These are phyloP conservation scores for Pantherophis guttatus DNA, from an alignment of 2,113 vertebrate species.

Conservation along the genomic window DNA sequence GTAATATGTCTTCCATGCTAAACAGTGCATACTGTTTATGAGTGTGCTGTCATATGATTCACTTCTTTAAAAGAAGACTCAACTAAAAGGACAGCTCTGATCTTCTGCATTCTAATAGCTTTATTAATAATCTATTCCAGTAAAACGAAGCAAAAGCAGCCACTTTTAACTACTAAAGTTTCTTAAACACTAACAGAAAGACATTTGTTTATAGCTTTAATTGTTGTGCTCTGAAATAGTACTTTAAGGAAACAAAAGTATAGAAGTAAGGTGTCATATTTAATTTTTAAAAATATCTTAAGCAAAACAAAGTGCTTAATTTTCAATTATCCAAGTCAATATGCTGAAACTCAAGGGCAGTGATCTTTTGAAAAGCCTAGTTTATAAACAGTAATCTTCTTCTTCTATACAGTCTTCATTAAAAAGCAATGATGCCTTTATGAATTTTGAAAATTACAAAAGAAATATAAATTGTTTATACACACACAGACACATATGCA, in stretches of 20 bases:
- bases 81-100: neutral
- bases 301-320: neutral
- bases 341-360: neutral
- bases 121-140: neutral
- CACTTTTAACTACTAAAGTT: neutral
- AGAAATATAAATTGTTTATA: neutral
- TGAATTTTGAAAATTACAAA: neutral
- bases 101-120: neutral
- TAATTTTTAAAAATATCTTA: neutral
- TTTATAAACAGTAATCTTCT: neutral
- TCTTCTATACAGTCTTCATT: neutral
- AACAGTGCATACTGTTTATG: neutral
- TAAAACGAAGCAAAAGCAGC: neutral
- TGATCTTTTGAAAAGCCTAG: neutral
- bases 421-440: neutral
- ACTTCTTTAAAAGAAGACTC: conserved; percentile 14
- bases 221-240: neutral
- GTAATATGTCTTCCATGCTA: neutral
- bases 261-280: neutral
- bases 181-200: neutral
- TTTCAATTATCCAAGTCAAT: neutral
- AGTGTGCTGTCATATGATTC: conserved; percentile 1
- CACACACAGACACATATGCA: neutral
- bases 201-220: neutral
- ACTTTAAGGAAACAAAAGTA: neutral